These are phyloP conservation scores for Coptotermes formosanus DNA, from an alignment of 1,140 invertebrate genomes.

Conservation along the genomic window DNA sequence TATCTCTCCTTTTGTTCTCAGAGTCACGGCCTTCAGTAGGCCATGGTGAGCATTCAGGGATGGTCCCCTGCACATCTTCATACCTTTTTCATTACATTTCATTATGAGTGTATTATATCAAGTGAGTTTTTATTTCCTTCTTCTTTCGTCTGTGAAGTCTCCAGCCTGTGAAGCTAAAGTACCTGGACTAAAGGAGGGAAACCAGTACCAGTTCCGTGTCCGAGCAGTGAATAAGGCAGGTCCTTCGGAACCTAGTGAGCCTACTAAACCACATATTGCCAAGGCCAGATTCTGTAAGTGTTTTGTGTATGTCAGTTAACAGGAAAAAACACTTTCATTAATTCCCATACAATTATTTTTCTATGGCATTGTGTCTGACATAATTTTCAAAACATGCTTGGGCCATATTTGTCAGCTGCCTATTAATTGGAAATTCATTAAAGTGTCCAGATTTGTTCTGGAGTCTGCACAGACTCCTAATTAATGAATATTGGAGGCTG, in stretches of 20 bases:
- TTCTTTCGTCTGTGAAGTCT: conserved; percentile 49
- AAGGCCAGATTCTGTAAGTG: conserved; percentile 86
- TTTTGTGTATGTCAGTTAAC: background rate
- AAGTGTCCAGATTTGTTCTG: no score
- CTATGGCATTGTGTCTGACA: background rate
- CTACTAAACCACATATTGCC: conserved; percentile 82
- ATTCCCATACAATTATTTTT: background rate
- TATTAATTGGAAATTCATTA: no score
- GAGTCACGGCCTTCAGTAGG: no score
- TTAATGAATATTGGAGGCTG: no score
- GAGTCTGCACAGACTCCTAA: no score
- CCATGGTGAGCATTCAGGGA: no score
- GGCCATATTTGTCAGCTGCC: no score
- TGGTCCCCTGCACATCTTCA: no score
- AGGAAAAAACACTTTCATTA: background rate
- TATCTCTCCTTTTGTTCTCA: no score
- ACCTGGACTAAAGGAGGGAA: conserved; percentile 85
- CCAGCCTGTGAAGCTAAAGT: conserved; percentile 79
- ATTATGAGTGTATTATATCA: no score
- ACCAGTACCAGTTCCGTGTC: conserved; percentile 91
- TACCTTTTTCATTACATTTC: no score
- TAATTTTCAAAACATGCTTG: background rate
- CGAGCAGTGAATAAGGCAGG: conserved; percentile 93
- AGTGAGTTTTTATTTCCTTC: background rate
- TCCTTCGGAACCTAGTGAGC: conserved; percentile 82